These are phyloP conservation scores for Cheilosia vulpina DNA, from an alignment of 2,888 invertebrate species.

Conservation along the genomic window DNA sequence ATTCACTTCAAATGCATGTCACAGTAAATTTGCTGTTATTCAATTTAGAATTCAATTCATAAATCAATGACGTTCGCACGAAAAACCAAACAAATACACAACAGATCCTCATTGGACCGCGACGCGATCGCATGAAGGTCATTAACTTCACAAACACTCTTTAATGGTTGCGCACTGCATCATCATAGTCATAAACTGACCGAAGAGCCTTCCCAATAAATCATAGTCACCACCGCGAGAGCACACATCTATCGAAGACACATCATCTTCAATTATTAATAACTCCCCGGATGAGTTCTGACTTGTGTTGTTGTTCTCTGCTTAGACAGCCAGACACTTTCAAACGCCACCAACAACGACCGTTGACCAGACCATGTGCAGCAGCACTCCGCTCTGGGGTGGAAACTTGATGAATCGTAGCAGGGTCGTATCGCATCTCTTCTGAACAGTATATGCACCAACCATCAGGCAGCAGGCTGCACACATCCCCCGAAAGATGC, in stretches of 20 bases:
- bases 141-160: conserved; percentile 62
- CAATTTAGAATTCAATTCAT: conserved; percentile 70
- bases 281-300: conserved; percentile 64
- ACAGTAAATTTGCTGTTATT: conserved; percentile 70
- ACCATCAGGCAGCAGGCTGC: conserved; percentile 21
- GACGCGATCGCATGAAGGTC: conserved; percentile 58
- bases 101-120: not conserved
- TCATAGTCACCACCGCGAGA: conserved; percentile 44
- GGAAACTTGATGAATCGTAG: conserved; percentile 70
- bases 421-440: conserved; percentile 38
- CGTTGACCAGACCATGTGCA: not conserved
- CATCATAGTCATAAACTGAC: conserved; percentile 45
- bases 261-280: conserved; percentile 74
- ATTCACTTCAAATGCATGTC: conserved; percentile 67
- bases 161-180: conserved; percentile 35
- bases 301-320: conserved; percentile 26
- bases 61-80: conserved; percentile 64
- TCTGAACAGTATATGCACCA: not conserved
- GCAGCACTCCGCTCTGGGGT: conserved; percentile 41
- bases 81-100: conserved; percentile 26
- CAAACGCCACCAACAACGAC: conserved; percentile 32
- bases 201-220: conserved; percentile 64
- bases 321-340: conserved; percentile 70
- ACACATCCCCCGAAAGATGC: conserved; percentile 13
- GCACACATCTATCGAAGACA: conserved; percentile 66